Conservation (phyloP, 2,113 vertebrate genomes). For the Coptodon rendalli region DNA sequence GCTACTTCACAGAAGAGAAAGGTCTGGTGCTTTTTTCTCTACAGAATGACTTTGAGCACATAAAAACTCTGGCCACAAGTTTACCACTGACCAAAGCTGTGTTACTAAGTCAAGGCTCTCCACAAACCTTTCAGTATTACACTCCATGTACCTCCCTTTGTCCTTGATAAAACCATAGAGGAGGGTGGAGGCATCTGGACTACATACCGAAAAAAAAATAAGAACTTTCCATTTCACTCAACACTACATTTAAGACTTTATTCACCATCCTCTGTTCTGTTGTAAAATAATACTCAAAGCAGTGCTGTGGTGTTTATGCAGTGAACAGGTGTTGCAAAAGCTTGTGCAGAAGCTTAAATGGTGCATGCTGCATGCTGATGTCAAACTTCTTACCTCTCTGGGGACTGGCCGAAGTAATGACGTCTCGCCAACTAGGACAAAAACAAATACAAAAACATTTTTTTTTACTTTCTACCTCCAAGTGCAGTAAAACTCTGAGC, state of each 20-base stretch:
- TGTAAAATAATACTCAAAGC: background rate
- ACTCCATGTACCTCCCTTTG: background rate
- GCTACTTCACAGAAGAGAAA: background rate
- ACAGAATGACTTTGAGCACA: background rate
- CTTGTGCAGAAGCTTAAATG: background rate
- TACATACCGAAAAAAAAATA: background rate
- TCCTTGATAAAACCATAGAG: conserved; percentile 1
- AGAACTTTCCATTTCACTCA: conserved; percentile 17
- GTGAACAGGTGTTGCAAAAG: conserved; percentile 31
- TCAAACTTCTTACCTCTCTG: conserved; percentile 47
- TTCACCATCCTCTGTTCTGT: background rate
- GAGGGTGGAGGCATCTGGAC: background rate
- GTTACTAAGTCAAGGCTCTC: conserved; percentile 17
- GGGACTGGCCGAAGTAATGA: background rate
- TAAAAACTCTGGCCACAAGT: conserved; percentile 37
- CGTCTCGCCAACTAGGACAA: conserved; percentile 41
- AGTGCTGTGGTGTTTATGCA: background rate
- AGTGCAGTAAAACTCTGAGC: background rate
- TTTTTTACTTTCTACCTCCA: background rate
- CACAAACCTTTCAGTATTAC: background rate
- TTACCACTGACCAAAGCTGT: conserved; percentile 5
- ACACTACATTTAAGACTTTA: background rate
- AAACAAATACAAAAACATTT: conserved; percentile 23
- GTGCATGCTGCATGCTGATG: background rate
- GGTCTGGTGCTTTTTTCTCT: background rate